Percentiles rank a stretch among this genome's conserved stretches.
Evolutionary conservation across 2,888 invertebrate genomes (phyloP).

Genomic region (Eupeodes luniger): DNA sequence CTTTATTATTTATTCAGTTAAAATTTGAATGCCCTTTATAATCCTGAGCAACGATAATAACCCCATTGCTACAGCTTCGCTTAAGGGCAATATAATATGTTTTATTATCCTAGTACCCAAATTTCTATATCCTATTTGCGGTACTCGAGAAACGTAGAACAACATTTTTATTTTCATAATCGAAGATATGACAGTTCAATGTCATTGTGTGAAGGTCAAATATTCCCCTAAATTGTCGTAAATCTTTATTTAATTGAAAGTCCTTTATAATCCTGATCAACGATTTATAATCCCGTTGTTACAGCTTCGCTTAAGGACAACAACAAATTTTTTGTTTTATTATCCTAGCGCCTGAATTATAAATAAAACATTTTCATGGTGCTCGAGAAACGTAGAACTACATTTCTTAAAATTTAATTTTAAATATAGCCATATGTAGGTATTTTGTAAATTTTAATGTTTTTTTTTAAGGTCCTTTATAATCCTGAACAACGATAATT

Average conservation of each 20-base stretch:
- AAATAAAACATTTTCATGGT: no score
- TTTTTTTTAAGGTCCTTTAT: not conserved
- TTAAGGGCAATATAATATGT: constrained; percentile 80
- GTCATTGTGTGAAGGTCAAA: no score
- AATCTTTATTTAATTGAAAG: not conserved
- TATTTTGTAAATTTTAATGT: no score
- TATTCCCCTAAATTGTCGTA: no score
- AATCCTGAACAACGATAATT: constrained; percentile 76
- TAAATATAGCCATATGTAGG: no score
- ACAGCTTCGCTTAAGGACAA: constrained; percentile 78
- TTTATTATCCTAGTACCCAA: constrained; percentile 63
- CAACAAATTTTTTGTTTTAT: constrained; percentile 74
- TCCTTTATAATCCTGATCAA: not conserved
- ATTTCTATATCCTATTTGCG: not conserved
- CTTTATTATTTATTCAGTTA: not conserved
- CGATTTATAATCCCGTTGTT: constrained; percentile 79
- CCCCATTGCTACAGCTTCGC: constrained; percentile 72
- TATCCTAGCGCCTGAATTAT: constrained; percentile 14
- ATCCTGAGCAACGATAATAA: constrained; percentile 76
- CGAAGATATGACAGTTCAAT: no score
- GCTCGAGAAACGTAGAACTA: no score
- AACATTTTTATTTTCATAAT: not conserved
- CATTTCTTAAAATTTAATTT: no score
- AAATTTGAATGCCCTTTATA: not conserved
- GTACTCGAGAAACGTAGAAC: constrained; percentile 48